Percentiles rank a stretch among this genome's conserved stretches.
Evolutionary conservation across 2,888 invertebrate genomes (phyloP).

Genomic region (Chirona hameri): DNA sequence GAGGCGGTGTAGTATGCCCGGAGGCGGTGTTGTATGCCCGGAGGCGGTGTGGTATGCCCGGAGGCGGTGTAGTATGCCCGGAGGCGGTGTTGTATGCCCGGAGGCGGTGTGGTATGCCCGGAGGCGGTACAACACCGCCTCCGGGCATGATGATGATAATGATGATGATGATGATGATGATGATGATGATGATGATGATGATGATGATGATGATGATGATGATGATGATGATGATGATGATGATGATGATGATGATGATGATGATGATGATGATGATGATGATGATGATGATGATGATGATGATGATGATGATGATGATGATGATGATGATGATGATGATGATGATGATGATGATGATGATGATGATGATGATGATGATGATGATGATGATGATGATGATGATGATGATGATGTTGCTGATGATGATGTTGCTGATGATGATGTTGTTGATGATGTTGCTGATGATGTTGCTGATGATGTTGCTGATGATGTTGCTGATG

Average conservation of each 20-base stretch:
- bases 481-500: no score
- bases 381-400: conserved; percentile 22
- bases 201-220: conserved; percentile 22
- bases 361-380: conserved; percentile 22
- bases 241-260: conserved; percentile 22
- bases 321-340: conserved; percentile 22
- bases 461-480: no score
- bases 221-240: conserved; percentile 22
- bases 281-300: conserved; percentile 22
- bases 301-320: conserved; percentile 22
- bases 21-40: no score
- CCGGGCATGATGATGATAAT: conserved; percentile 5
- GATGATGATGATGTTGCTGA: no score
- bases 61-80: no score
- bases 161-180: conserved; percentile 22
- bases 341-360: conserved; percentile 22
- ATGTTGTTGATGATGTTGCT: no score
- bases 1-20: no score
- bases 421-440: no score
- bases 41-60: no score
- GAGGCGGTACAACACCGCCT: background rate
- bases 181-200: conserved; percentile 22
- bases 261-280: conserved; percentile 22
- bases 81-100: no score
- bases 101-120: no score